Percentiles rank a stretch among this genome's conserved stretches.
Conservation (phyloP, 2,888 invertebrate species). For the Synergus itoensis region DNA sequence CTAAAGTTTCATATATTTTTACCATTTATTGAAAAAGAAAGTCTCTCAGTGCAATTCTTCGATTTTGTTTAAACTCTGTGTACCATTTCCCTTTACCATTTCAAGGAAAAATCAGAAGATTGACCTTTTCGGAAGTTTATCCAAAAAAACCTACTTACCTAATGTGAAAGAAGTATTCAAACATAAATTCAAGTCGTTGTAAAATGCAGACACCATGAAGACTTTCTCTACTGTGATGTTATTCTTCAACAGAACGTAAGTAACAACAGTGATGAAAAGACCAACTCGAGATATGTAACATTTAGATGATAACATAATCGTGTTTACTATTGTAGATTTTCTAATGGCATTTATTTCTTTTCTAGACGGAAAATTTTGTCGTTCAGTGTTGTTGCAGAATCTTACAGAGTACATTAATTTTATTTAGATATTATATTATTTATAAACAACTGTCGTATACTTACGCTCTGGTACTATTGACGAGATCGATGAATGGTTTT, state of each 20-base stretch:
- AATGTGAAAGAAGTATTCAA: constrained; percentile 86
- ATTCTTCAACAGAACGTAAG: constrained; percentile 82
- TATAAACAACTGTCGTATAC: background rate
- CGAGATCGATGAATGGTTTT: constrained; percentile 84
- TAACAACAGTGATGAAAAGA: constrained; percentile 84
- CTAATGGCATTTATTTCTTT: constrained; percentile 78
- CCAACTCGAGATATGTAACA: constrained; percentile 86
- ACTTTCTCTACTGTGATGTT: constrained; percentile 85
- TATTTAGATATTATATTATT: no score
- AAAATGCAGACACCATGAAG: constrained; percentile 86
- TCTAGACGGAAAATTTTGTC: constrained; percentile 60
- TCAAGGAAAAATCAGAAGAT: no score
- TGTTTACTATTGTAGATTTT: constrained; percentile 80
- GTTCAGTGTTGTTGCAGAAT: no score
- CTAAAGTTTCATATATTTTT: no score
- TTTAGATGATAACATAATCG: constrained; percentile 81
- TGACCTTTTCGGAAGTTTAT: no score
- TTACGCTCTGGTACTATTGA: constrained; percentile 80
- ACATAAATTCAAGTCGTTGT: constrained; percentile 85
- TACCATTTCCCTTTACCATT: no score
- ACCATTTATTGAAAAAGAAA: no score
- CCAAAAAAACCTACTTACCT: no score
- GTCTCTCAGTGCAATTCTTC: no score
- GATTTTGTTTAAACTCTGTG: no score
- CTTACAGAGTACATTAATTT: no score